phyloP scores from a whole-genome alignment of 2,113 vertebrate genomes.

The Mandrillus leucophaeus region DNA sequence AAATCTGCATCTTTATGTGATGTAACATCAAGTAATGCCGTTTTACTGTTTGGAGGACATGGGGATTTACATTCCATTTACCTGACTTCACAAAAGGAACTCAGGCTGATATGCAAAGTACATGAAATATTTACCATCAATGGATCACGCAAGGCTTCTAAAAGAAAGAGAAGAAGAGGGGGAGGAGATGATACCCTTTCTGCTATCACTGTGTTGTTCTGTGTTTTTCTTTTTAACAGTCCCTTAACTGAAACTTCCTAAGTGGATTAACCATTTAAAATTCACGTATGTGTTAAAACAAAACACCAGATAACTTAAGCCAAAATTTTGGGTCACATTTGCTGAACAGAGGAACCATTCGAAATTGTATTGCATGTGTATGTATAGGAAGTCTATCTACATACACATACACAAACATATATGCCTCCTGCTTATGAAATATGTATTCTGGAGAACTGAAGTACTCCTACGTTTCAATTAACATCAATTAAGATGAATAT shows the following conservation, averaged over 20 bases:
- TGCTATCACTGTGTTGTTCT: neutral
- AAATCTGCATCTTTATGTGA: conserved; percentile 96
- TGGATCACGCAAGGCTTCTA: conserved; percentile 82
- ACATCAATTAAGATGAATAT: conserved; percentile 4
- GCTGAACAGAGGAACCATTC: neutral
- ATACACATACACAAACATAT: neutral
- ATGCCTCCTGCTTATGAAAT: conserved; percentile 43
- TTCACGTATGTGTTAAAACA: conserved; percentile 21
- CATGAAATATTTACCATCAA: conserved; percentile 91
- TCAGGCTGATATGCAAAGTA: conserved; percentile 91
- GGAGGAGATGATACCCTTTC: conserved; percentile 67
- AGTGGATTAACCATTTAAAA: conserved; percentile 77
- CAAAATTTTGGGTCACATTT: conserved; percentile 53
- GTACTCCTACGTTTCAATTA: neutral
- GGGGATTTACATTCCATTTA: conserved; percentile 96
- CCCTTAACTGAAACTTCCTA: conserved; percentile 72
- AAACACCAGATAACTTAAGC: conserved; percentile 28
- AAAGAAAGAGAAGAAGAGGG: conserved; percentile 68
- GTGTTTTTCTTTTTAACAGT: conserved; percentile 72
- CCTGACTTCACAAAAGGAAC: conserved; percentile 89
- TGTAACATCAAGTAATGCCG: conserved; percentile 94
- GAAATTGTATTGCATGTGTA: neutral
- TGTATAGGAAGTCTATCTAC: neutral
- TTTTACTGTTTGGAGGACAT: conserved; percentile 94
- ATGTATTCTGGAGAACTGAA: neutral